Evolutionary conservation across 1,140 invertebrate genomes (phyloP), one percentile per base, ranked within the genome.

Genomic region (Drosophila punjabiensis): DNA sequence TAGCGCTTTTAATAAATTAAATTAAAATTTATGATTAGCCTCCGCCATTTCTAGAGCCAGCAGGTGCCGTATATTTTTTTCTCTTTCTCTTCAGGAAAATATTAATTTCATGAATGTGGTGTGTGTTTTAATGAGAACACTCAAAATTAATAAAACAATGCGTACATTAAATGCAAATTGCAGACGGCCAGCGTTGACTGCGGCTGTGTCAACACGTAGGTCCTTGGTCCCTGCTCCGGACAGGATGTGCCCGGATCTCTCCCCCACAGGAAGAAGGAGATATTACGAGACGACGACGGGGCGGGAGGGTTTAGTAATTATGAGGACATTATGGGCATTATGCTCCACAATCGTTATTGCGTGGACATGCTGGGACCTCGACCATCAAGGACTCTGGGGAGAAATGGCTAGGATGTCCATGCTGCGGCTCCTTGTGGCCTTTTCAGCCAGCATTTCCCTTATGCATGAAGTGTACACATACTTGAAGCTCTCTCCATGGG

Each of bases 131-230:
- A 89, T 89, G 86, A 76, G 64, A 76, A 79, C 84, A 89, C 85
- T 89, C 66, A 69, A 88, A 88, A 88, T 88, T 88, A 88, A 88
- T 89, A 89, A 89, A 84, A 88, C 85, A 89, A 82, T 82, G 86
- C 85, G 81, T 80, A 90, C 81, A 89, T 89, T 89, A 89, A 85
- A 89, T 89, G 85, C 85, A 89, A 89, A 89, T 89, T 82, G 86
- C 86, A 85, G 64, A 69, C 69, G 30, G 35, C 10, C 75, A 67
- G 39, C 48, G 52, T 35, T 70, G 66, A 48, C 70, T 60, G 43
- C n/a, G 39, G 55, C 63, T 47, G 39, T 78, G 79, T 76, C 74
- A 67, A 76, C 68, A 77, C 74, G 61, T 71, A 71, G 50, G 39
- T 69, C 50, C 47, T 24, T 56, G n/a, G 32, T 32, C 47, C 50